Conservation (phyloP, 1,140 invertebrate genomes). For the Chymomyza costata region DNA sequence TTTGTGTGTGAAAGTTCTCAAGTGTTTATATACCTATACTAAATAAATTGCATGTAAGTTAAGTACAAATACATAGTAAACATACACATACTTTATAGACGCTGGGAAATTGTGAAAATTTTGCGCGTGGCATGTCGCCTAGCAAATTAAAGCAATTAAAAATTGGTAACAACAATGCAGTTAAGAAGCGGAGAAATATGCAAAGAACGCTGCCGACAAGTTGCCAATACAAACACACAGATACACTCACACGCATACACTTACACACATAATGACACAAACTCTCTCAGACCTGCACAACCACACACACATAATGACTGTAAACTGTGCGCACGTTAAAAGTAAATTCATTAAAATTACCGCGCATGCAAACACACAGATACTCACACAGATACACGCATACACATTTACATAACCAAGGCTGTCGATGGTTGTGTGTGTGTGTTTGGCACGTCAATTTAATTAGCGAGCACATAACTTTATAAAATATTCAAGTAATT, state of each 20-base stretch:
- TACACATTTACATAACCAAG: conserved; percentile 3
- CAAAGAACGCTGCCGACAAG: conserved; percentile 11
- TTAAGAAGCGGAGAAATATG: conserved; percentile 18
- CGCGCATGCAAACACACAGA: conserved; percentile 13
- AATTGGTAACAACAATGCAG: conserved; percentile 12
- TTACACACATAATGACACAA: too few species aligned
- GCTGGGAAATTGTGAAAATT: conserved; percentile 18
- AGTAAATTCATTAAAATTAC: conserved; percentile 71
- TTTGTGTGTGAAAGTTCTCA: too few species aligned
- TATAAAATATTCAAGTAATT: conserved; percentile 70
- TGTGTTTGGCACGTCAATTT: conserved; percentile 62
- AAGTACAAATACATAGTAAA: too few species aligned
- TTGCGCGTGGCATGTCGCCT: conserved; percentile 20
- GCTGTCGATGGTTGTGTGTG: conserved; percentile 44
- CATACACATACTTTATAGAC: too few species aligned
- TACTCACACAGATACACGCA: conserved; percentile 2
- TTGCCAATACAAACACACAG: too few species aligned
- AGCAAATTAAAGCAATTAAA: conserved; percentile 57
- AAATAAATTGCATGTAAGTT: too few species aligned
- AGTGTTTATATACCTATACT: too few species aligned
- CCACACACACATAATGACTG: neutral
- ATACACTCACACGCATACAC: too few species aligned
- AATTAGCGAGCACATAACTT: conserved; percentile 69
- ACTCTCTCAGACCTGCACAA: neutral
- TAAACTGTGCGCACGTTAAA: conserved; percentile 42